A percentile compares a stretch with the other conserved stretches of the same genome.
phyloP scores from a whole-genome alignment of 2,797 vertebrate species.

The Cottoperca gobio region DNA sequence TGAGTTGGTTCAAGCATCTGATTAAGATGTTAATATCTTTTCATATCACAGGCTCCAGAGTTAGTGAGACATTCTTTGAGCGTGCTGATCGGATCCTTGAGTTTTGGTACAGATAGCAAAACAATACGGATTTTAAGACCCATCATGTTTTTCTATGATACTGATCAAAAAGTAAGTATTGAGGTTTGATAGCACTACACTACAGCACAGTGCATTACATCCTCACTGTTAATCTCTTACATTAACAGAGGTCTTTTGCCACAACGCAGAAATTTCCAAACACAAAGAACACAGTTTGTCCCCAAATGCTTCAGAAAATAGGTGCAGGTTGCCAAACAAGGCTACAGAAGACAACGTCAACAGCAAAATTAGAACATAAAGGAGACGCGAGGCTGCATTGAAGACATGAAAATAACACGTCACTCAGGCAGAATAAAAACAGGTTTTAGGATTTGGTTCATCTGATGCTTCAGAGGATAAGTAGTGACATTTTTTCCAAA shows the following conservation, averaged over 20 bases:
- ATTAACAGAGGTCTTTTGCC: neutral
- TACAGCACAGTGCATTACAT: neutral
- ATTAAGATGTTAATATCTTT: too few relatives aligned
- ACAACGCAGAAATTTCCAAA: neutral
- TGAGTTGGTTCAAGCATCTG: too few relatives aligned
- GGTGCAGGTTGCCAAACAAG: constrained; percentile 12
- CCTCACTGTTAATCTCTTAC: neutral
- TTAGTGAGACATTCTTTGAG: too few relatives aligned
- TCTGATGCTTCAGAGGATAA: constrained; percentile 52
- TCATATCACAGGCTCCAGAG: too few relatives aligned
- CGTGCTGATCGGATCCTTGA: too few relatives aligned
- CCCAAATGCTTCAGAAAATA: neutral
- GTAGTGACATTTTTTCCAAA: constrained; percentile 32
- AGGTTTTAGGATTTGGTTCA: constrained; percentile 39
- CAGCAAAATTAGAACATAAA: constrained; percentile 27
- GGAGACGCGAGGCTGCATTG: constrained; percentile 17
- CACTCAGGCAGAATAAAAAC: constrained; percentile 40
- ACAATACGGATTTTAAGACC: too few relatives aligned
- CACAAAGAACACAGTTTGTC: constrained; percentile 7
- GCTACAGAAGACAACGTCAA: constrained; percentile 15
- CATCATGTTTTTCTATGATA: too few relatives aligned
- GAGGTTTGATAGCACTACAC: neutral
- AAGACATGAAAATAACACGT: constrained; percentile 46
- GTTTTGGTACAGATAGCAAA: too few relatives aligned
- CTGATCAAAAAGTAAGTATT: neutral